Evolutionary conservation across 1,140 invertebrate species (phyloP).

Genomic region (Zaprionus ghesquierei): DNA sequence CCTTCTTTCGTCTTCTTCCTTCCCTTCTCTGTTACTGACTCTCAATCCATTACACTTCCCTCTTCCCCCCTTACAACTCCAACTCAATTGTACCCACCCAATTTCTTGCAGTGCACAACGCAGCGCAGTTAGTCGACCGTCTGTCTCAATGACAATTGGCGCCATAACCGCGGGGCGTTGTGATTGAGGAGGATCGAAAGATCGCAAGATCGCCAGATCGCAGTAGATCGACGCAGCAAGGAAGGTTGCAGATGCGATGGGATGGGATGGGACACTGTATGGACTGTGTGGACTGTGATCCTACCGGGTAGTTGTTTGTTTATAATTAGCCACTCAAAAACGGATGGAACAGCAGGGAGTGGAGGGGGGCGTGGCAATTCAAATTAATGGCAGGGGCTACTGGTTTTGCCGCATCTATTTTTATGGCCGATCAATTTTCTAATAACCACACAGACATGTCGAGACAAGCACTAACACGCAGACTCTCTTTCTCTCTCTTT

Average conservation of each 20-base stretch:
- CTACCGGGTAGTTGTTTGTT: slow-evolving; percentile 66
- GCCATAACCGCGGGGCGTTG: slow-evolving; percentile 71
- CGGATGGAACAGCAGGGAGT: neutral
- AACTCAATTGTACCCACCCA: neutral
- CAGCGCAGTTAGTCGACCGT: neutral
- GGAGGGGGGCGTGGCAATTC: slow-evolving; percentile 46
- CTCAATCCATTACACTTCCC: neutral
- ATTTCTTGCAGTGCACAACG: slow-evolving; percentile 24
- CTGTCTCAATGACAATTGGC: slow-evolving; percentile 76
- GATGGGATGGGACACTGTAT: slow-evolving; percentile 2
- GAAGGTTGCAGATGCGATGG: neutral
- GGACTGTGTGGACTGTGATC: slow-evolving; percentile 13
- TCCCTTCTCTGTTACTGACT: neutral
- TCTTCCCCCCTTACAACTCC: neutral
- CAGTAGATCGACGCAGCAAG: neutral
- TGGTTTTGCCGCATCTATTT: slow-evolving; percentile 71
- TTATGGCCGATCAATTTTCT: slow-evolving; percentile 75
- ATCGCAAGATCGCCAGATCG: slow-evolving; percentile 3
- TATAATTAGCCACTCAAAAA: slow-evolving; percentile 71
- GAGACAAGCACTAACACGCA: slow-evolving; percentile 14
- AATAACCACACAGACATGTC: slow-evolving; percentile 19
- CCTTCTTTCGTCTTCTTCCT: too few species aligned
- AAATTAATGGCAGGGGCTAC: slow-evolving; percentile 72
- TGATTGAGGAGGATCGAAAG: slow-evolving; percentile 13
- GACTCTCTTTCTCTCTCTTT: neutral